These are phyloP conservation scores for Cerastis rubricosa DNA, from an alignment of 2,888 invertebrate species.

Conservation along the genomic window DNA sequence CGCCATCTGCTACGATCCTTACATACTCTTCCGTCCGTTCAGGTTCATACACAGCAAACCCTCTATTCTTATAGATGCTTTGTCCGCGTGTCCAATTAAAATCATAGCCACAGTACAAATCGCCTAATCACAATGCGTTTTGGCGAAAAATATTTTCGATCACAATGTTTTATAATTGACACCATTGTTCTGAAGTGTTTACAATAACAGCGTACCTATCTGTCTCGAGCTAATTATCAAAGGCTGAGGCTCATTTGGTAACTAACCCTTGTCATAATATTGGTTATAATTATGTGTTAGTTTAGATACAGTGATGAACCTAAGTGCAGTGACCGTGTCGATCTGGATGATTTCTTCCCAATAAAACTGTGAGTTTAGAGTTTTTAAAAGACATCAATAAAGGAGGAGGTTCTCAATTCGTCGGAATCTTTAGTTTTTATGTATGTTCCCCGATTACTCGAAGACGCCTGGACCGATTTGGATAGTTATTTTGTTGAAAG, in stretches of 20 bases:
- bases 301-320: neutral
- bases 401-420: no score
- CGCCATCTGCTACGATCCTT: neutral
- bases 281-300: neutral
- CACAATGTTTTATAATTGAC: constrained; percentile 70
- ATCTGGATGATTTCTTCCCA: constrained; percentile 13
- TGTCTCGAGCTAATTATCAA: constrained; percentile 30
- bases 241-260: constrained; percentile 6
- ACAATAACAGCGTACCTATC: constrained; percentile 65
- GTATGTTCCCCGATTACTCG: no score
- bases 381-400: no score
- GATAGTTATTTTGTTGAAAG: no score
- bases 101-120: constrained; percentile 32
- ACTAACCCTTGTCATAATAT: constrained; percentile 30
- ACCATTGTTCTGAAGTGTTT: constrained; percentile 74
- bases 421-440: no score
- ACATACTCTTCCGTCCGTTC: neutral
- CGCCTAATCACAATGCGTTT: constrained; percentile 66
- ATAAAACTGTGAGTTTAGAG: constrained; percentile 18
- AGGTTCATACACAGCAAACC: neutral
- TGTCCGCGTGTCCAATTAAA: neutral
- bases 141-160: constrained; percentile 65
- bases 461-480: no score
- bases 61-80: no score
- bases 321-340: constrained; percentile 9